Evolutionary conservation across 64 coral and sea anemone species (phyloP), one percentile per base, ranked within the genome.

Genomic region (Actinia tenebrosa): DNA sequence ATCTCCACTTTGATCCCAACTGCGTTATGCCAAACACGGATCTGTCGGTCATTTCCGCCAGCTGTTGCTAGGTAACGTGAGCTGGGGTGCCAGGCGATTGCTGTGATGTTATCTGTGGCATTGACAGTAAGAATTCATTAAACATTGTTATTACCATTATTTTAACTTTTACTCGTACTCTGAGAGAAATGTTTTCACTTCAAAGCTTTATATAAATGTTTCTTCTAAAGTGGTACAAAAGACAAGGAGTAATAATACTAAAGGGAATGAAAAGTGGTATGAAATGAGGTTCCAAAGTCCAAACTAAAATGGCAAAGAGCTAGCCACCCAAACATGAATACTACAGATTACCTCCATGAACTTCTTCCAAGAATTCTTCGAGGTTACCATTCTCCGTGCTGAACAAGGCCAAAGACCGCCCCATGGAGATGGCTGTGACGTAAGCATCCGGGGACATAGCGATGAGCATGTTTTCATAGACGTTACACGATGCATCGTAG

Each of bases 11-110:
- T 99, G 80, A 99, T 94, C 20, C 97, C 97, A 16, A 93, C 97
- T 7, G 97, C 93, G 84, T 99, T 99, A 71, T 99, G 97, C 97
- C 97, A 99, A 10, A 99, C 93, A 25, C 97, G 86, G 81, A 99
- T 99, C 26, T 95, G 93, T 62, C 92, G 93, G 83, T 99, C 97
- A 30, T 81, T 87, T 0, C 97, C 97, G 15, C 97, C 97, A 16
- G 97, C 97, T 4, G 97, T 92, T 30, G 93, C 97, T 45, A 99
- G 88, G 91, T 95, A 99, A 86, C 88, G 93, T 79, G 93, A 95
- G 58, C 90, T 90, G 69, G 97, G 97, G 78, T 99, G 97, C 97
- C 97, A 99, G 52, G 93, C 86, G 72, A 99, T 87, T 7, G 97
- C 93, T 44, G 93, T 99, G 26, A 99, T 93, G 60, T 92, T 85